Base-by-base conservation (phyloP, 2,113 vertebrate species). In the Stegostoma tigrinum region DNA sequence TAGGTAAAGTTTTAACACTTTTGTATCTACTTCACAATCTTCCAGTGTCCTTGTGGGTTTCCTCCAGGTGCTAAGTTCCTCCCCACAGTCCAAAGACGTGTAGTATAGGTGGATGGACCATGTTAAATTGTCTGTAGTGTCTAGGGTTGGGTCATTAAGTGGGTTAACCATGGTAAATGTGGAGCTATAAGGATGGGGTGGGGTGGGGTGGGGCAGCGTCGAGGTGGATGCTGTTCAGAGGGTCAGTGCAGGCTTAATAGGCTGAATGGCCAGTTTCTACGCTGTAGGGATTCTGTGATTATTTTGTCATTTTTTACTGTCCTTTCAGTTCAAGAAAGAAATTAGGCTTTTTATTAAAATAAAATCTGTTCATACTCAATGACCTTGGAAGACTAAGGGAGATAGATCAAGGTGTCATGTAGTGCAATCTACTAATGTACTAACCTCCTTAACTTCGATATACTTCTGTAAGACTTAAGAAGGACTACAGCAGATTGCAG, bases 401-500 rank as follows among this genome's bases (percentile, higher is more conserved):
- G 96, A 87, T 95, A 96, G 86, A 86, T 68, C 89, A 91, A 97
- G 96, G 90, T 96, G 96, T 96, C 96, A 95, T 78, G 96, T 85
- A 15, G 23, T 96, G 96, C 97, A 96, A 97, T 96, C 96, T 96
- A 48, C 45, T 97, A 96, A 97, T 95, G 23, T 96, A 95, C 97
- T 97, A 96, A 97, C 97, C 97, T 97, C n/a, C 14, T 97, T 97
- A 96, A 96, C 96, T 95, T 15, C 1, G 66, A 95, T 89, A 45
- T 95, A 95, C 96, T 83, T 15, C 96, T 96, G 97, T 97, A 97
- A 97, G 96, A 97, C 96, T 97, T 97, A 97, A 97, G 96, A 87
- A 96, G 38, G 80, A 96, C 95, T 96, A n/a, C 30, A 96, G 96
- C 96, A 96, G 96, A 97, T 96, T 97, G 95, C 94, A 86, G 96